phyloP scores from a whole-genome alignment of 2,797 vertebrate species.

The Merluccius polli region DNA sequence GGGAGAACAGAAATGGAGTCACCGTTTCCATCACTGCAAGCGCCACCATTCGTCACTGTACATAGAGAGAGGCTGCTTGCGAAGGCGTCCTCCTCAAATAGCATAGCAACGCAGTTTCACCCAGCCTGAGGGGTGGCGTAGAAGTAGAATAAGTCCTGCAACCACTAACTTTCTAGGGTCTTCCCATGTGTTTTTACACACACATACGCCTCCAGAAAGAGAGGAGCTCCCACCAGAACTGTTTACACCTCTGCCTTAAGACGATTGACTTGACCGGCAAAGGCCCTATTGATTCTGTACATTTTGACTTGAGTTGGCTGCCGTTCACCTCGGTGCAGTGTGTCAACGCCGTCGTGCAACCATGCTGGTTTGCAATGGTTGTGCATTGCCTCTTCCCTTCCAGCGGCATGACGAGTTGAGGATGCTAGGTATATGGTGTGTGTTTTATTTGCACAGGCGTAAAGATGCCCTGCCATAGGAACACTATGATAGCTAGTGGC shows the following conservation, averaged over 20 bases:
- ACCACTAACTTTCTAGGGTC: background rate
- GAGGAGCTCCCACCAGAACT: constrained; percentile 50
- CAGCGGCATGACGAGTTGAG: background rate
- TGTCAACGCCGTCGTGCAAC: too few relatives aligned
- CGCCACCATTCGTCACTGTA: background rate
- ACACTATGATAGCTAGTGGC: constrained; percentile 29
- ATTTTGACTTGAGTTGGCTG: constrained; percentile 26
- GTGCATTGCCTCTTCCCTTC: background rate
- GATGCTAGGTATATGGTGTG: background rate
- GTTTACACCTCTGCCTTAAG: constrained; percentile 76
- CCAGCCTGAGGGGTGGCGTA: background rate
- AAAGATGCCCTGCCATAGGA: background rate
- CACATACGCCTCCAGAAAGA: constrained; percentile 18
- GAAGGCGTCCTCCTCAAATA: background rate
- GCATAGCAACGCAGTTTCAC: background rate
- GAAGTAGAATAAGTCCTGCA: background rate
- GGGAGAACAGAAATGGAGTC: background rate
- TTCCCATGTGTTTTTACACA: background rate
- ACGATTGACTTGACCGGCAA: constrained; percentile 43
- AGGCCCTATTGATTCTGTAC: constrained; percentile 24
- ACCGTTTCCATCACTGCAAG: background rate
- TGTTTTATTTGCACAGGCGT: background rate
- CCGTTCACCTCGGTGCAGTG: constrained; percentile 13
- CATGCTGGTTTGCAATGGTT: background rate
- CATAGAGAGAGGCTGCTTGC: background rate